A percentile compares a stretch with the other conserved stretches of the same genome.
These are phyloP conservation scores for Piscicola geometra DNA, from an alignment of 2,888 invertebrate species.

Conservation along the genomic window DNA sequence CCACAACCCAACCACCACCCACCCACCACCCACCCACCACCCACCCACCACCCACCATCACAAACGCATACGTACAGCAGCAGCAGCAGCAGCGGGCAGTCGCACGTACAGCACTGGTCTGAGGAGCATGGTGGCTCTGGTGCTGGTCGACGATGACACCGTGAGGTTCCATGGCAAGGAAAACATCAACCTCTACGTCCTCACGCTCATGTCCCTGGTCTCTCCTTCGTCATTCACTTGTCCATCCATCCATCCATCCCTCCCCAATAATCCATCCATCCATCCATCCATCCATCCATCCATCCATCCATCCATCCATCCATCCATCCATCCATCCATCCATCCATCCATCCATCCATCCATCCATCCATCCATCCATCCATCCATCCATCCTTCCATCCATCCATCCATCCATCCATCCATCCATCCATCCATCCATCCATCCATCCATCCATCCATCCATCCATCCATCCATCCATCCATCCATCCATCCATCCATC, in stretches of 20 bases:
- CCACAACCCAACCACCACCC: too few species aligned
- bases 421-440: background rate
- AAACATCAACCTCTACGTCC: background rate
- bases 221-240: background rate
- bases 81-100: background rate
- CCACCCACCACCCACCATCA: too few species aligned
- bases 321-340: background rate
- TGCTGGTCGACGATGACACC: background rate
- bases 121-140: background rate
- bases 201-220: conserved; percentile 7
- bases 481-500: background rate
- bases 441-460: background rate
- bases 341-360: background rate
- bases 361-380: too few species aligned
- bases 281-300: background rate
- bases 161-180: conserved; percentile 2
- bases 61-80: too few species aligned
- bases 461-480: background rate
- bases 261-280: background rate
- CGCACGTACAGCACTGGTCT: background rate
- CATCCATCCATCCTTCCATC: background rate
- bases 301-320: background rate
- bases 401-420: background rate
- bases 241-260: background rate
- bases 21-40: too few species aligned